Base-by-base conservation (phyloP, 1,140 invertebrate species). In the Heliconius hermathena region DNA sequence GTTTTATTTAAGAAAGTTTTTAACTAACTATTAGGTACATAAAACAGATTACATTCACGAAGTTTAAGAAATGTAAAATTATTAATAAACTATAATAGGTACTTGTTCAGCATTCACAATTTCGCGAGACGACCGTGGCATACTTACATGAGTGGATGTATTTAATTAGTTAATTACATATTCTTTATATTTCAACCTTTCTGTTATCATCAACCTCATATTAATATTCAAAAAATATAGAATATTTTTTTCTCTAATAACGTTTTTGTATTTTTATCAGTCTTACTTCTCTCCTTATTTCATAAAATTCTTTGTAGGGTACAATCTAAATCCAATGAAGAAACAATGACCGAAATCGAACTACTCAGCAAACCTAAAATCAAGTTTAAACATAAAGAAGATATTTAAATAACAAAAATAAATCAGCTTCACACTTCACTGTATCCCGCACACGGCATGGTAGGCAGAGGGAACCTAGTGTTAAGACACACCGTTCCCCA, bases 111-210 rank as follows among this genome's bases (percentile, higher is more conserved):
- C 60, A 66, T 16, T 29, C 26, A 26, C 60, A 26, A 66, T 29
- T 66, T 66, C 60, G 60, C 11, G 60, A 66, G 60, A 66, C 60
- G 60, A 66, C 60, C 60, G 60, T 66, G 60, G 60, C 60, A 66
- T 16, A 66, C 60, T 66, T 66, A 13, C 22, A 29, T 26, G 60
- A 66, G 60, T 29, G 60, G 3, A 66, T 29, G 22, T 66, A 66
- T 66, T 66, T 29, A 66, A 29, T 66, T 66, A 66, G 22, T n/a
- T 66, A 29, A 66, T 66, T 66, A 66, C n/a, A 66, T 29, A 66
- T 66, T 66, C 22, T 60, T 22, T 60, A 60, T 60, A 66, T 66
- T 66, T 66, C 22, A 66, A 4, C 60, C 60, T 66, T 66, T 66
- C 60, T 26, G 60, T 66, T 66, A 66, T 66, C 60, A 66, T 66